Evolutionary conservation across 1,140 invertebrate species (phyloP), one percentile per base, ranked within the genome.

Genomic region (Nasonia longicornis): DNA sequence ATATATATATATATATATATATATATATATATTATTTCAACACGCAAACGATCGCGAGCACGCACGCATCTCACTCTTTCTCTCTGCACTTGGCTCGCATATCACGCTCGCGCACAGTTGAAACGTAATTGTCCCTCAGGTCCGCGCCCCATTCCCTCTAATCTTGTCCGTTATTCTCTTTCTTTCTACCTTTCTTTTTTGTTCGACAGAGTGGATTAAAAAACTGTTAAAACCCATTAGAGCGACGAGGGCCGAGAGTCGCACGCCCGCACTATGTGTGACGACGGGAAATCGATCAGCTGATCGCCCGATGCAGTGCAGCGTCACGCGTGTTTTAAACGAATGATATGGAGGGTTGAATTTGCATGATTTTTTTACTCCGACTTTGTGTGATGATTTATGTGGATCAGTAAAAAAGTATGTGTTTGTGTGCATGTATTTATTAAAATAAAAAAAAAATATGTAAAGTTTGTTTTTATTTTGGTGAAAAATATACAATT

Each of bases 181-280:
- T 12, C 42, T 58, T 31, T 29, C 31, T 63, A 26, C 1, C 26
- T 58, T 26, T 63, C 38, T 12, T 52, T 42, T 38, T 77, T n/a
- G 48, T 31, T 26, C 83, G 84, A 89, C 86, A 89, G 86, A 88
- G 86, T 86, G 86, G 81, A 88, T 84, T 87, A 89, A 89, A 89
- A 90, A 89, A 89, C 87, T 86, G 85, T 88, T 89, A 87, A 87
- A 88, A 88, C 85, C 85, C 35, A 83, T 86, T 84, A 84, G 83
- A 72, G 16, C 52, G 67, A 76, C 81, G 80, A 83, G 73, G 71
- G 69, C 4, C 16, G 20, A 26, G 63, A 73, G 20, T 74, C 70
- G 75, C 80, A 82, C 76, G 70, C 76, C 69, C 35, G 26, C 29
- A 35, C 29, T 20, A 48, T 16, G 4, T 48, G 45, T 48, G 20